phyloP scores from a whole-genome alignment of 2,113 vertebrate species.

The Tragulus kanchil region DNA sequence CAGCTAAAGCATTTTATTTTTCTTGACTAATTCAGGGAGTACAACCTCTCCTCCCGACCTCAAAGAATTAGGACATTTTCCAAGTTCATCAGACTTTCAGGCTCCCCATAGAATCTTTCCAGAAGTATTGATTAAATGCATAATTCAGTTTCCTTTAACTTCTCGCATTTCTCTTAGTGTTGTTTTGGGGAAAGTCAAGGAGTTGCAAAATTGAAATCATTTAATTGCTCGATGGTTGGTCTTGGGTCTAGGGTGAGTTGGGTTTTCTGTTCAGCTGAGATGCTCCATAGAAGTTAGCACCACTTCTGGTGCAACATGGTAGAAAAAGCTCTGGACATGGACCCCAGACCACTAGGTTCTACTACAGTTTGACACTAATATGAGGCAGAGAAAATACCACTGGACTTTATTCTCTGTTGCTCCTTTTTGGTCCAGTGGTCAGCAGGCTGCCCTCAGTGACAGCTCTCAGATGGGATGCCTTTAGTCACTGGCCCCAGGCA shows the following conservation, averaged over 20 bases:
- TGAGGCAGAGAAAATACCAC: neutral
- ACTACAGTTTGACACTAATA: neutral
- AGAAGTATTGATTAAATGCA: constrained; percentile 20
- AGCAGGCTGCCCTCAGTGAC: accelerated
- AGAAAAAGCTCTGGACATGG: neutral
- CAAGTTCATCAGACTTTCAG: neutral
- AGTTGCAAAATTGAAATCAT: neutral
- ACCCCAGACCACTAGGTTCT: neutral
- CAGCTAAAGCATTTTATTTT: neutral
- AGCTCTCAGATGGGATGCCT: neutral
- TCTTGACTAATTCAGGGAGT: neutral
- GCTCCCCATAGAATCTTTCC: neutral
- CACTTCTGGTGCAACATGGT: accelerated
- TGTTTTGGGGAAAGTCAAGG: neutral
- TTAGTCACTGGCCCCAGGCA: neutral
- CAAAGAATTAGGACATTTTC: neutral
- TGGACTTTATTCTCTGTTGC: neutral
- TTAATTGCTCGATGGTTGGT: neutral
- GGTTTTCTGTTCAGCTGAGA: neutral
- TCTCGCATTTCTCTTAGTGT: neutral
- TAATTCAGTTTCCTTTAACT: constrained; percentile 19
- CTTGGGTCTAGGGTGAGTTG: neutral
- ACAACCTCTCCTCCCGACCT: neutral
- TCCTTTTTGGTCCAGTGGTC: neutral
- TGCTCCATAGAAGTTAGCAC: accelerated